Percentiles rank a stretch among this genome's conserved stretches.
Conservation (phyloP, 2,113 vertebrate genomes). For the Scomber colias region DNA sequence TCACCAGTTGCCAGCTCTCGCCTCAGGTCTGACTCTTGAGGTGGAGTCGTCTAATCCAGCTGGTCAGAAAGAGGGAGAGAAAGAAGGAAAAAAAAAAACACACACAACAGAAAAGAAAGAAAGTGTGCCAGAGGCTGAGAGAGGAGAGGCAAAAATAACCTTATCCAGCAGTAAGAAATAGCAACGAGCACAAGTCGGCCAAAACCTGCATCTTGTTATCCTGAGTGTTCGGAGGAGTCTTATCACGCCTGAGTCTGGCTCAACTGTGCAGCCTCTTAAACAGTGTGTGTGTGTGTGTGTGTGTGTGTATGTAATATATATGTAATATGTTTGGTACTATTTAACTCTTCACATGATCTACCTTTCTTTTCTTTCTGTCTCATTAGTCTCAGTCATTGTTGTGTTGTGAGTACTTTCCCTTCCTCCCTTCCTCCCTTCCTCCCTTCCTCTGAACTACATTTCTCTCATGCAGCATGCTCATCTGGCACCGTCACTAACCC, state of each 20-base stretch:
- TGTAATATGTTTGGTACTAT: too few species aligned
- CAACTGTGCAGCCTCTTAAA: too few species aligned
- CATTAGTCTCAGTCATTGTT: conserved; percentile 11
- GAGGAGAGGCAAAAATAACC: conserved; percentile 1
- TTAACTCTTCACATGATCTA: background rate
- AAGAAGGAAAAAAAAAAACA: too few species aligned
- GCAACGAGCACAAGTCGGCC: background rate
- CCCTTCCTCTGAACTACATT: conserved; percentile 41
- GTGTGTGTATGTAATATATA: too few species aligned
- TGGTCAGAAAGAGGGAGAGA: background rate
- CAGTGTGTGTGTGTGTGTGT: too few species aligned
- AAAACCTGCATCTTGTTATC: background rate
- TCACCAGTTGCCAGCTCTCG: background rate
- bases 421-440: conserved; percentile 1
- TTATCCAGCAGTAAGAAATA: background rate
- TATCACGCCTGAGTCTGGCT: background rate
- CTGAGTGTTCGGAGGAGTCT: background rate
- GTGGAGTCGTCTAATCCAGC: background rate
- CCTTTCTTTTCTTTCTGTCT: background rate
- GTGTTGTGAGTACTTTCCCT: conserved; percentile 25
- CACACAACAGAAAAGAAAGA: background rate
- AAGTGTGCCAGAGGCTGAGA: background rate
- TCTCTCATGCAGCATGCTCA: conserved; percentile 24
- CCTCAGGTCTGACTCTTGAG: background rate
- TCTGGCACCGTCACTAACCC: conserved; percentile 39